Percentiles rank a stretch among this genome's conserved stretches.
phyloP scores from a whole-genome alignment of 2,888 invertebrate genomes.

The Tetragonisca angustula region DNA sequence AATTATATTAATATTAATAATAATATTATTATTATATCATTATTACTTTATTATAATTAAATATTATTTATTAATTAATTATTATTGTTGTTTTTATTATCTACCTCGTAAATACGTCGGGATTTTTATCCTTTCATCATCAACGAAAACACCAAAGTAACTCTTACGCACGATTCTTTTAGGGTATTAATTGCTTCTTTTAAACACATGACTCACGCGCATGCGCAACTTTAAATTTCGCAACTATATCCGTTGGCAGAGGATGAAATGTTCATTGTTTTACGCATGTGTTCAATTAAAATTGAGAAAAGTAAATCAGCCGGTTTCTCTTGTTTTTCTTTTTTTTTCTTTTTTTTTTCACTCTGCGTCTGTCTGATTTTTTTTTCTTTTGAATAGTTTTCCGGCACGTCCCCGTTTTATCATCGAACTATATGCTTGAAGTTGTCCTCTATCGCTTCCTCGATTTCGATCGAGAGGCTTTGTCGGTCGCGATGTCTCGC shows the following conservation, averaged over 20 bases:
- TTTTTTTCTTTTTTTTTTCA: neutral
- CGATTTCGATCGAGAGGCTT: constrained; percentile 28
- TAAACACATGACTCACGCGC: constrained; percentile 22
- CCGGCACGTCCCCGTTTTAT: constrained; percentile 18
- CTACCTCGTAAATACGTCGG: constrained; percentile 65
- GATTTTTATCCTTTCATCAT: constrained; percentile 42
- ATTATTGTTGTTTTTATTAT: constrained; percentile 52
- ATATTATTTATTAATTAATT: constrained; percentile 47
- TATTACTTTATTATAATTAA: constrained; percentile 56
- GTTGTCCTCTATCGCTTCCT: constrained; percentile 40
- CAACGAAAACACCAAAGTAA: constrained; percentile 65
- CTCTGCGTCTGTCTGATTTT: neutral
- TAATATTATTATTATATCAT: constrained; percentile 54
- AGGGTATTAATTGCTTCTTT: constrained; percentile 33
- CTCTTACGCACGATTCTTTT: constrained; percentile 36
- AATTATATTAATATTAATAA: constrained; percentile 52
- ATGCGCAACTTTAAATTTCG: constrained; percentile 30
- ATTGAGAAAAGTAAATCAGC: constrained; percentile 23
- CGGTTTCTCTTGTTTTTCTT: neutral
- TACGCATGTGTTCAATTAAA: constrained; percentile 26
- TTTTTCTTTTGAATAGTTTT: constrained; percentile 15
- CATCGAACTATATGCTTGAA: constrained; percentile 20
- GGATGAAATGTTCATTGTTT: constrained; percentile 37
- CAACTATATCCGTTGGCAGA: constrained; percentile 40
- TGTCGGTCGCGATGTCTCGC: constrained; percentile 7